Evolutionary conservation across 2,113 vertebrate genomes (phyloP), one percentile per base, ranked within the genome.

Genomic region (Spizaetus ornatus): DNA sequence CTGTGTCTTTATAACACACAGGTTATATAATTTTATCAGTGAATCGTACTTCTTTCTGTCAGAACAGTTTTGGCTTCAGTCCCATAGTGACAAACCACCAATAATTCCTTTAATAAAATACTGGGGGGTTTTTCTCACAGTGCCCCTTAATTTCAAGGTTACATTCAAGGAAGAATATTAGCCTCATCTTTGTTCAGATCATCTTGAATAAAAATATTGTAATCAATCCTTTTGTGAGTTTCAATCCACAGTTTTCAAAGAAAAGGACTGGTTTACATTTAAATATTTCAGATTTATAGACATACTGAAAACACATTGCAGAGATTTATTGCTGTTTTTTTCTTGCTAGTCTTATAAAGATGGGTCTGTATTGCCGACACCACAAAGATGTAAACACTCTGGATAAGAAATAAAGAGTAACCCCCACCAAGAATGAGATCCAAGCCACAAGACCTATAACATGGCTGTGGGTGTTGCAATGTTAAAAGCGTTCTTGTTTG

Each of bases 341-440:
- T 38, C 92, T 93, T 85, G 55, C 53, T 93, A 63, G 79, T 93
- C 59, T 85, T 94, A 94, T 81, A 95, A 97, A 96, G 96, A 90
- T 86, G 95, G 23, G 70, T 81, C 95, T 95, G 59, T 90, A 65
- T 66, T 91, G 95, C 94, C 8, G 85, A 95, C 95, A 98, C 96
- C 94, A 92, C 95, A 96, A 94, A 95, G 93, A 96, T 96, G 96
- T 97, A 97, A 97, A 97, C 89, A 94, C 82, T 95, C 65, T 91
- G 89, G 82, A 86, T 86, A 92, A 97, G 82, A 92, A 93, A 96
- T 88, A 91, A 94, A 95, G 89, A 74, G 81, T 52, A 95, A 95
- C 70, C 85, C 88, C 88, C 91, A 94, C 56, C 91, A 97, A 86
- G 92, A 95, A 86, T 40, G 81, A 93, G 91, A 78, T 96, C 96